A percentile compares a stretch with the other conserved stretches of the same genome.
phyloP scores from a whole-genome alignment of 2,888 invertebrate species.

The Brachypalpus laphriformis region DNA sequence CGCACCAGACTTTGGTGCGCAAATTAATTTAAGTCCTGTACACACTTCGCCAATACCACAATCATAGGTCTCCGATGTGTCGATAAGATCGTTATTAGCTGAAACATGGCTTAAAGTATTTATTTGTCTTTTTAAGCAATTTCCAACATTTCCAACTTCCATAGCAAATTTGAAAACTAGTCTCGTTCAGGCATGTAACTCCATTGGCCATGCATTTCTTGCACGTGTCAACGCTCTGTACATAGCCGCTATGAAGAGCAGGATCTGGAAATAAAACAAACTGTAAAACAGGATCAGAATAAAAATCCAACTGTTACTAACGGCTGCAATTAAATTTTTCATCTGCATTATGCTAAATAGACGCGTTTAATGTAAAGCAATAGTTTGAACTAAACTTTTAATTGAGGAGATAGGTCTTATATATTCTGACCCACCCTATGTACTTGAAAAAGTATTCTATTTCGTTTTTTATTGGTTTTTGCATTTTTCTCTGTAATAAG shows the following conservation, averaged over 20 bases:
- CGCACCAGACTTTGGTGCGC: constrained; percentile 77
- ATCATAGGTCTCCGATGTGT: constrained; percentile 72
- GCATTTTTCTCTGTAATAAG: not conserved
- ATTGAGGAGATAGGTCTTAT: not conserved
- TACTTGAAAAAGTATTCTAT: not conserved
- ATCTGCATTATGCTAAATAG: not conserved
- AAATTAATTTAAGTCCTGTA: constrained; percentile 77
- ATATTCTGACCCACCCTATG: not conserved
- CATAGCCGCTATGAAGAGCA: not conserved
- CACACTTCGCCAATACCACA: constrained; percentile 78
- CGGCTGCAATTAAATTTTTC: not conserved
- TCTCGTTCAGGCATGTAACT: constrained; percentile 76
- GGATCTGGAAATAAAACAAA: not conserved
- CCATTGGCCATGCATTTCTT: constrained; percentile 75
- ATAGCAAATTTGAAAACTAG: constrained; percentile 76
- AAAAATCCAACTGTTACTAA: not conserved
- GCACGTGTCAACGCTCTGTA: constrained; percentile 60
- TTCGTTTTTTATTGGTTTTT: not conserved
- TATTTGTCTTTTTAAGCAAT: not conserved
- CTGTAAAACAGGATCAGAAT: not conserved
- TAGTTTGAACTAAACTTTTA: not conserved
- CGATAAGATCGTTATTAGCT: constrained; percentile 3
- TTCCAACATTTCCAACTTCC: constrained; percentile 26
- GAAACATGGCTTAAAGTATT: not conserved
- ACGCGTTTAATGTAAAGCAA: not conserved